Evolutionary conservation across 2,888 invertebrate genomes (phyloP).

Genomic region (Troides helena): DNA sequence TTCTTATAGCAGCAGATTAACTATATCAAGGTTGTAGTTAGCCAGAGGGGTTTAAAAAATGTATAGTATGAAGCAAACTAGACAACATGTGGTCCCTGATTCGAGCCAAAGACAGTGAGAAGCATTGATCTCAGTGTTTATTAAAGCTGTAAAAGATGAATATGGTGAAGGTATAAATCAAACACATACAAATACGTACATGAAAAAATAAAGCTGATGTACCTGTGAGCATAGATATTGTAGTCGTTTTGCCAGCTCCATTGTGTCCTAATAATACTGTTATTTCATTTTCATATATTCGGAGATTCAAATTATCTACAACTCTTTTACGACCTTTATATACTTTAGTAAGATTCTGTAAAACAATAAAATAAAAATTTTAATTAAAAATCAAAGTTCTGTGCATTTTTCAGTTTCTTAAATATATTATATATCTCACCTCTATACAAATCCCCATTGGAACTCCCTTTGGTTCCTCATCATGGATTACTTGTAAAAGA

Average conservation of each 20-base stretch:
- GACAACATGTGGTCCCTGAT: no score
- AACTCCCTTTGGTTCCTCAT: slow-evolving; percentile 71
- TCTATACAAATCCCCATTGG: slow-evolving; percentile 69
- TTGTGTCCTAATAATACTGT: slow-evolving; percentile 86
- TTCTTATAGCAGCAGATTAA: no score
- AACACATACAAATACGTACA: no score
- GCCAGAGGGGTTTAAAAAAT: no score
- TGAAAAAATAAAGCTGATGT: slow-evolving; percentile 19
- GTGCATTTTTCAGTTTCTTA: background rate
- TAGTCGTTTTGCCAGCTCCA: slow-evolving; percentile 96
- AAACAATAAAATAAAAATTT: slow-evolving; percentile 42
- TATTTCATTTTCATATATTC: slow-evolving; percentile 94
- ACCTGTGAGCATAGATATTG: slow-evolving; percentile 95
- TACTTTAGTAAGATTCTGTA: slow-evolving; percentile 82
- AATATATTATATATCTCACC: slow-evolving; percentile 43
- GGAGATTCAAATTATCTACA: slow-evolving; percentile 85
- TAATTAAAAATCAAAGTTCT: background rate
- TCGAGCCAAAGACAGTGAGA: no score
- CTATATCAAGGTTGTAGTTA: no score
- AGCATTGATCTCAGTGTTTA: no score
- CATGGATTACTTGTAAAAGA: slow-evolving; percentile 65
- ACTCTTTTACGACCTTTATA: slow-evolving; percentile 81
- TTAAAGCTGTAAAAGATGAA: no score
- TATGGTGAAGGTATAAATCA: no score
- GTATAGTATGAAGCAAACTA: no score